Percentiles rank a stretch among this genome's conserved stretches.
Conservation (phyloP, 2,797 vertebrate species). For the Gymnodraco acuticeps region DNA sequence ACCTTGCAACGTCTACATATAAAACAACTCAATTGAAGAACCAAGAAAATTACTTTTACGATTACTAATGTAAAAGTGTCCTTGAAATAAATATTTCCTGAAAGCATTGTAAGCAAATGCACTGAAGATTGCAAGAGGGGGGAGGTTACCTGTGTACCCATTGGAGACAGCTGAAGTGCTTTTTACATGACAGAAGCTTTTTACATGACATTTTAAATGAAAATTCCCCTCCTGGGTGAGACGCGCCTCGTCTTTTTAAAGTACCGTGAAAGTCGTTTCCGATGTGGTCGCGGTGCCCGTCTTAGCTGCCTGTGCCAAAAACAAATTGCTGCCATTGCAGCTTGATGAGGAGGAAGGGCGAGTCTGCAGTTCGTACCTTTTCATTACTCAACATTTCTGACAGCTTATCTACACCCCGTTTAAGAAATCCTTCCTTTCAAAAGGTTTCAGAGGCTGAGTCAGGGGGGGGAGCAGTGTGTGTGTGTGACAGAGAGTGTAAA, state of each 20-base stretch:
- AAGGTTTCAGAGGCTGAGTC: conserved; percentile 32
- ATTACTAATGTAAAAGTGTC: neutral
- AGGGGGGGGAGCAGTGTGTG: neutral
- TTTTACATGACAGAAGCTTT: conserved; percentile 49
- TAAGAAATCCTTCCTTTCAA: conserved; percentile 13
- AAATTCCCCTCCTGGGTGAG: conserved; percentile 23
- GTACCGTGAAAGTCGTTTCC: conserved; percentile 32
- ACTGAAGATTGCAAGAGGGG: conserved; percentile 12
- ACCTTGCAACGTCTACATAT: neutral
- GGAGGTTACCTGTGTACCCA: conserved; percentile 35
- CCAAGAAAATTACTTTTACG: neutral
- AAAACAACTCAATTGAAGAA: neutral
- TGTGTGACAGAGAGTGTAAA: neutral
- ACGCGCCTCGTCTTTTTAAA: conserved; percentile 43
- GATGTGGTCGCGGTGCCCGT: conserved; percentile 29
- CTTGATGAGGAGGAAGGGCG: conserved; percentile 56
- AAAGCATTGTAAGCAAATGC: conserved; percentile 35
- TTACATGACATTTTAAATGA: conserved; percentile 60
- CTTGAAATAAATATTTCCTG: conserved; percentile 10
- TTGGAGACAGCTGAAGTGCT: conserved; percentile 35
- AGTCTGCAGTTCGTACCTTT: conserved; percentile 53
- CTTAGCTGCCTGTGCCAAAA: conserved; percentile 37
- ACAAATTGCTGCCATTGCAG: conserved; percentile 59
- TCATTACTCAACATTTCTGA: conserved; percentile 57
- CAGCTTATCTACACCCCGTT: conserved; percentile 31